These are phyloP conservation scores for Drosophila nr. medialis DNA, from an alignment of 2,888 invertebrate species.

Conservation along the genomic window DNA sequence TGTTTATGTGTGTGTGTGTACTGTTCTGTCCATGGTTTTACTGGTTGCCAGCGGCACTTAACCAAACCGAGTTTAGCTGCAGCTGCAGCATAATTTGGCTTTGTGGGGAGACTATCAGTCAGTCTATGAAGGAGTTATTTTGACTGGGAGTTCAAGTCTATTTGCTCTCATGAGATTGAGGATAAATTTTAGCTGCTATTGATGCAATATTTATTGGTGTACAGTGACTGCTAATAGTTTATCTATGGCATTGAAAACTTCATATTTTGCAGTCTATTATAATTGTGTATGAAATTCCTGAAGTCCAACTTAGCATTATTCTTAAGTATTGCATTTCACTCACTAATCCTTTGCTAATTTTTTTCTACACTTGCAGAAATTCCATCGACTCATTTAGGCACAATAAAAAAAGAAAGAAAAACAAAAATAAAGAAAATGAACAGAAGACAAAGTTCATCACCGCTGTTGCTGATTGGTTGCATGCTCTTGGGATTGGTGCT, in stretches of 20 bases:
- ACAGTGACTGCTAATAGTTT: not conserved
- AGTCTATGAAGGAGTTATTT: conserved; percentile 26
- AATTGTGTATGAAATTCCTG: not conserved
- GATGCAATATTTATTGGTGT: not conserved
- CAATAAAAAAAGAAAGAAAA: conserved; percentile 40
- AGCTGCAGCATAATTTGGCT: conserved; percentile 6
- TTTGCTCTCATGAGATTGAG: conserved; percentile 3
- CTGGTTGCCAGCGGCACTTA: conserved; percentile 38
- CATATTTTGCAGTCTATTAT: not conserved
- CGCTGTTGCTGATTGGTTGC: conserved; percentile 15
- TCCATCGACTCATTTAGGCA: conserved; percentile 36
- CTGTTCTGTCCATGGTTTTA: conserved; percentile 15
- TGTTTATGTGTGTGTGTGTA: conserved; percentile 15
- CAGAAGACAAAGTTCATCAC: conserved; percentile 43
- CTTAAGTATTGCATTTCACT: not conserved
- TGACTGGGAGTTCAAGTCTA: conserved; percentile 23
- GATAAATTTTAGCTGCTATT: conserved; percentile 12
- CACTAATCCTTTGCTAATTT: not conserved
- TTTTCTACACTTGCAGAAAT: conserved; percentile 36
- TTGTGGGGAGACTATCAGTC: not conserved
- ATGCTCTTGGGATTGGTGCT: conserved; percentile 45
- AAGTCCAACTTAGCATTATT: not conserved
- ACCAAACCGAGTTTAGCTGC: conserved; percentile 17
- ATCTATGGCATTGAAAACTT: not conserved
- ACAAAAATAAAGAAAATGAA: conserved; percentile 16